Evolutionary conservation across 2,888 invertebrate species (phyloP).

Genomic region (Leucozona laternaria): DNA sequence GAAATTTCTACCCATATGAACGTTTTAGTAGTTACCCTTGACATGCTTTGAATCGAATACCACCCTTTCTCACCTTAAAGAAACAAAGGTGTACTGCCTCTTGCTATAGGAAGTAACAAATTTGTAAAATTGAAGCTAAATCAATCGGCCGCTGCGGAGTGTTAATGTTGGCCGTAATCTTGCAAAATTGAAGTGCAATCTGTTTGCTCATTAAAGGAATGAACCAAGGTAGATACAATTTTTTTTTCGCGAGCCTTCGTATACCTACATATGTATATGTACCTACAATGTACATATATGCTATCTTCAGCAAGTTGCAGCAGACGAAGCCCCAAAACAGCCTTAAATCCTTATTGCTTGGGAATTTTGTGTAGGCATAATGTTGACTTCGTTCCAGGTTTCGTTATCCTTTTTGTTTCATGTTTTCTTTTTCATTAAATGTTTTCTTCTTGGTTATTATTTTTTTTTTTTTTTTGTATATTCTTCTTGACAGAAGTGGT

Average conservation of each 20-base stretch:
- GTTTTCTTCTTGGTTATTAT: constrained; percentile 10
- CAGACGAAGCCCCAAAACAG: constrained; percentile 41
- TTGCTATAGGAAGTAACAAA: no score
- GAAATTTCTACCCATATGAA: no score
- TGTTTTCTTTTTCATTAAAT: constrained; percentile 43
- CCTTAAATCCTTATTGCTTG: constrained; percentile 47
- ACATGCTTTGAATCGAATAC: no score
- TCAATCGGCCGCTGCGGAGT: neutral
- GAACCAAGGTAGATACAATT: constrained; percentile 30
- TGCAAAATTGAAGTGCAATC: constrained; percentile 73
- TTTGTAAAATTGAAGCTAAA: no score
- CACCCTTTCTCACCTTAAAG: no score
- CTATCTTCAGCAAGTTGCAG: constrained; percentile 1
- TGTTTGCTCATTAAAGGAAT: constrained; percentile 73
- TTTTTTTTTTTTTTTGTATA: constrained; percentile 8
- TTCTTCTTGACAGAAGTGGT: constrained; percentile 63
- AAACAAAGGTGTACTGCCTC: no score
- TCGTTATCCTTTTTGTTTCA: constrained; percentile 64
- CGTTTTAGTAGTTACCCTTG: no score
- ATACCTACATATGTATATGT: no score
- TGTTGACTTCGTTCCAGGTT: constrained; percentile 20
- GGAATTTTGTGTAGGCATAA: neutral
- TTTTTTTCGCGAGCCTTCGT: constrained; percentile 42
- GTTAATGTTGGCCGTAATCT: constrained; percentile 62
- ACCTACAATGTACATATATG: no score